Conservation (phyloP, 2,888 invertebrate species). For the Caenorhabditis sp. region DNA sequence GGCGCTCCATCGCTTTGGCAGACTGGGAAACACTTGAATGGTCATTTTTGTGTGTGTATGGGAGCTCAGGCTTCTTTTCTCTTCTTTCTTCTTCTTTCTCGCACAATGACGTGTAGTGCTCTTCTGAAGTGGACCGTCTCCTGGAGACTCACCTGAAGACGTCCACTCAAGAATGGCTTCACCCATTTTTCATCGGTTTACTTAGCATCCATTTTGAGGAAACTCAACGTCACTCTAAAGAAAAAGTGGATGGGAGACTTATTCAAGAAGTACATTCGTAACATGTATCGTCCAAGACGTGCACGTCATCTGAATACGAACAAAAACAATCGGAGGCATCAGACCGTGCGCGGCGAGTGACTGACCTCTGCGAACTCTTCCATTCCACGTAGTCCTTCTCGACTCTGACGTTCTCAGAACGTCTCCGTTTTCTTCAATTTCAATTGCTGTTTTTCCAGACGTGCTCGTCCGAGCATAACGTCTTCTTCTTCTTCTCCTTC, state of each 20-base stretch:
- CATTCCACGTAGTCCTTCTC: conserved; percentile 6
- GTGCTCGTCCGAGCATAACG: conserved; percentile 18
- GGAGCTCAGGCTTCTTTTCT: too few species aligned
- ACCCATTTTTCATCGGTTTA: conserved; percentile 18
- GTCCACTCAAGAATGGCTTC: too few species aligned
- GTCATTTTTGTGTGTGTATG: conserved; percentile 9
- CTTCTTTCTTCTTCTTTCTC: too few species aligned
- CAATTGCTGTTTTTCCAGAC: conserved; percentile 1
- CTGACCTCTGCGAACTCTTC: conserved; percentile 21
- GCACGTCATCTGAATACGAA: conserved; percentile 2
- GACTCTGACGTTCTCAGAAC: conserved; percentile 3
- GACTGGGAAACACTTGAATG: conserved; percentile 29
- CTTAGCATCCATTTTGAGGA: too few species aligned
- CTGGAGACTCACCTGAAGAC: conserved; percentile 47
- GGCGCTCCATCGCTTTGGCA: background rate
- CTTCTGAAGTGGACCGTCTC: conserved; percentile 7
- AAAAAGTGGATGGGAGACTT: background rate
- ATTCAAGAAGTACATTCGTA: background rate
- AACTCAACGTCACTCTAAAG: too few species aligned
- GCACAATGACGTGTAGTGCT: conserved; percentile 19
- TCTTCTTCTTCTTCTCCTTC: background rate
- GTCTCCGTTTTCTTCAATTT: conserved; percentile 2
- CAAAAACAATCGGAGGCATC: conserved; percentile 12
- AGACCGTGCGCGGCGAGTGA: conserved; percentile 27
- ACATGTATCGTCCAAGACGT: background rate